Evolutionary conservation across 2,888 invertebrate genomes (phyloP), one percentile per base, ranked within the genome.

Genomic region (Lordiphosa fenestrarum): DNA sequence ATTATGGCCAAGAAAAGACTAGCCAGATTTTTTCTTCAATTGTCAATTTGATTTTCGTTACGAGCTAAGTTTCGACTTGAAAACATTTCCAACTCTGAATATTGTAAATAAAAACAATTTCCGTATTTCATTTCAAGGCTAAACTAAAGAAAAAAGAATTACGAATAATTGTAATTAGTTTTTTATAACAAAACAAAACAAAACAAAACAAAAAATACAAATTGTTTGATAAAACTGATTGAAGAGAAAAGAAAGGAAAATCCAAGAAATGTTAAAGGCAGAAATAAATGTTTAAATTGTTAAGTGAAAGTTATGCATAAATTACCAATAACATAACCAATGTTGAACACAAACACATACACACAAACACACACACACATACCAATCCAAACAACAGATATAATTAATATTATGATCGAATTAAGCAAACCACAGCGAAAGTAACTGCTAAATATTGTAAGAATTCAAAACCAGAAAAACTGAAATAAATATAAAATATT

Each of bases 161-260:
- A 56, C 46, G 64, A 67, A 67, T 70, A 78, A 64, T 75, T 84
- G 73, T 81, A 78, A 84, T 81, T 84, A 81, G 83, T 81, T 83
- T 82, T 85, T 68, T 83, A 83, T 73, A 64, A 62, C 42, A 75
- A 41, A 67, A 48, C 33, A n/a, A 52, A 50, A 42, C 42, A 42
- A 35, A 42, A 42, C 23, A 53, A 50, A 60, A n/a, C n/a, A 61
- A 55, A 37, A 44, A 38, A 39, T 76, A 37, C 58, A 66, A 68
- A 64, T 66, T 75, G 70, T 82, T 82, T 81, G 71, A 67, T 82
- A 78, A 41, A 67, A 48, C 33, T 47, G 41, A 44, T 39, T 39
- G 21, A 42, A 42, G 25, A 46, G 54, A 61, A 55, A 40, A 40
- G 52, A 46, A 46, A 42, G 36, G 6, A 49, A 40, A 39, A 80